These are phyloP conservation scores for Lithophane ornitopus DNA, from an alignment of 2,888 invertebrate species.

Conservation along the genomic window DNA sequence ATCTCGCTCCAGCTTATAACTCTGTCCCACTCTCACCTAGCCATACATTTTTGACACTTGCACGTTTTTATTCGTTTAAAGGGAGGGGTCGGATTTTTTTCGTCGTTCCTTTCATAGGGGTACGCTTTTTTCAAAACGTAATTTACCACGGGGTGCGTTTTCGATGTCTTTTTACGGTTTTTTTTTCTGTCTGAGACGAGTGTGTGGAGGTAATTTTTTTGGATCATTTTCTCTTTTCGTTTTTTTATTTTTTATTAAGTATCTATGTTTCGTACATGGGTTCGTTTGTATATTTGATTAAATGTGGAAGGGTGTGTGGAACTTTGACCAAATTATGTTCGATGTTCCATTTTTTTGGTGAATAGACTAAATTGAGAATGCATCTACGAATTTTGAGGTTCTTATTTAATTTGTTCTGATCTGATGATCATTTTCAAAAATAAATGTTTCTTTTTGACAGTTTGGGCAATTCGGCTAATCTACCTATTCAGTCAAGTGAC, in stretches of 20 bases:
- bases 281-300: slow-evolving; percentile 41
- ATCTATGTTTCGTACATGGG: slow-evolving; percentile 16
- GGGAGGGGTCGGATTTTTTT: slow-evolving; percentile 53
- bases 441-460: not conserved
- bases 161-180: slow-evolving; percentile 6
- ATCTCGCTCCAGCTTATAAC: slow-evolving; percentile 64
- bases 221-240: not conserved
- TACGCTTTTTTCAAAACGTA: slow-evolving; percentile 40
- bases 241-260: no score
- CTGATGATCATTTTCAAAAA: not conserved
- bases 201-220: not conserved
- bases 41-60: slow-evolving; percentile 60
- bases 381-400: not conserved
- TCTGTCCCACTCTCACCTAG: slow-evolving; percentile 65
- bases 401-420: not conserved
- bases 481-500: not conserved
- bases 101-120: slow-evolving; percentile 24
- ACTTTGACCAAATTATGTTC: not conserved
- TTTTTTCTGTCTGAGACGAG: slow-evolving; percentile 28
- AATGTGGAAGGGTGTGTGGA: not conserved
- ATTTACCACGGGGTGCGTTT: slow-evolving; percentile 22
- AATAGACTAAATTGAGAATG: not conserved
- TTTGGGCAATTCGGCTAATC: not conserved
- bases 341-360: not conserved
- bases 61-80: slow-evolving; percentile 11